Base-by-base conservation (phyloP, 2,888 invertebrate genomes). In the Unio delphinus region DNA sequence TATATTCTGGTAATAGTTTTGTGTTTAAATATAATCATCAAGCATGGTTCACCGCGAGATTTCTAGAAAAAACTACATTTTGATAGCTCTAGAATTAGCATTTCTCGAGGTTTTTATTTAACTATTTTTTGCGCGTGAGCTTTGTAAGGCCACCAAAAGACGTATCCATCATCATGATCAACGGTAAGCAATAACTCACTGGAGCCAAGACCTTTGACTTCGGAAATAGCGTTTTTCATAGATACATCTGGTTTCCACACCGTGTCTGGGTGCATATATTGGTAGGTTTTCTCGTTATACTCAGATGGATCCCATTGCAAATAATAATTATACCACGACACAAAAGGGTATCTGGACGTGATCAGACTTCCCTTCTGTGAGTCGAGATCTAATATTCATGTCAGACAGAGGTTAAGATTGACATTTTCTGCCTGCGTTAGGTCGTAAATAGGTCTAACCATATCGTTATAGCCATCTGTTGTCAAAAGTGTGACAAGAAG, bases 341-440 rank as follows among this genome's bases (percentile, higher is more conserved):
- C 68, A 60, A 26, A 61, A 20, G 72, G 65, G 61, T 67, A 75
- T 3, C 68, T 70, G 4, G 72, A 72, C 4, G 72, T 70, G 59
- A 72, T 70, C 55, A 75, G 54, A 2, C 67, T 68, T 61, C 72
- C 75, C 54, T 72, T 67, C 3, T 64, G 64, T 55, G 70, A 72
- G 26, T 68, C 63, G 3, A 75, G 57, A 18, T 66, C 68, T 55
- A 72, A 68, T 30, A 75, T 73, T 15, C 60, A 18, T 26, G 69
- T 59, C 26, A 75, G 55, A 55, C 67, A 65, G 4, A 75, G 67
- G 54, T 58, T 70, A 0, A 75, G 60, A 45, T 72, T 68, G 6
- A 75, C 72, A 28, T 64, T 72, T 71, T 64, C 17, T 65, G 63
- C 4, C 26, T 18, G 3, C 28, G 20, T 64, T 54, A 70, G 67